Conservation (phyloP, 2,797 vertebrate genomes). For the Crax fasciolata region DNA sequence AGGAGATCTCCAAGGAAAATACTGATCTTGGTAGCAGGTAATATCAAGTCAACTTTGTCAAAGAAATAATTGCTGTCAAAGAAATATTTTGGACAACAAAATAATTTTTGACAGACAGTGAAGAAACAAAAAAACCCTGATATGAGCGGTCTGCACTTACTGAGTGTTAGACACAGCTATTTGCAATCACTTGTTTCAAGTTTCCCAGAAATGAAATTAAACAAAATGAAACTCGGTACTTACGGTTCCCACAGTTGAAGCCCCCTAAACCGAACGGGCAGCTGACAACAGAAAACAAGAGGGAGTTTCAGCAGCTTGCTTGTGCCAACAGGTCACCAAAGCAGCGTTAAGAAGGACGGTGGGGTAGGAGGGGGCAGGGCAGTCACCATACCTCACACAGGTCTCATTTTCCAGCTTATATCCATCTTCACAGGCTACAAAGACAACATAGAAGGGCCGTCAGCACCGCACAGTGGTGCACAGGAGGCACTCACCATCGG, state of each 20-base stretch:
- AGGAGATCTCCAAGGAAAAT: not conserved
- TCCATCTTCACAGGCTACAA: constrained; percentile 93
- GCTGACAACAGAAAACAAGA: constrained; percentile 82
- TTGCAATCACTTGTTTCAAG: not conserved
- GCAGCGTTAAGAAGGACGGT: not conserved
- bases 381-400: constrained; percentile 90
- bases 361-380: not conserved
- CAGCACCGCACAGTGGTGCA: not conserved
- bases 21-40: not conserved
- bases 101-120: not conserved
- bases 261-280: constrained; percentile 96
- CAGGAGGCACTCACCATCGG: not conserved
- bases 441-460: constrained; percentile 38
- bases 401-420: constrained; percentile 92
- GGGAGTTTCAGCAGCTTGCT: constrained; percentile 26
- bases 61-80: not conserved
- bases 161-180: not conserved
- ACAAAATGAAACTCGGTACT: constrained; percentile 72
- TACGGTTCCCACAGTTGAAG: constrained; percentile 97
- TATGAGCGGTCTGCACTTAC: accelerated
- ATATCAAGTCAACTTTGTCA: not conserved
- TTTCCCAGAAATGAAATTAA: not conserved
- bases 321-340: not conserved
- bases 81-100: not conserved
- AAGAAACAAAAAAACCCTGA: not conserved